These are phyloP conservation scores for Lithophane semibrunnea DNA, from an alignment of 2,888 invertebrate species.

Conservation along the genomic window DNA sequence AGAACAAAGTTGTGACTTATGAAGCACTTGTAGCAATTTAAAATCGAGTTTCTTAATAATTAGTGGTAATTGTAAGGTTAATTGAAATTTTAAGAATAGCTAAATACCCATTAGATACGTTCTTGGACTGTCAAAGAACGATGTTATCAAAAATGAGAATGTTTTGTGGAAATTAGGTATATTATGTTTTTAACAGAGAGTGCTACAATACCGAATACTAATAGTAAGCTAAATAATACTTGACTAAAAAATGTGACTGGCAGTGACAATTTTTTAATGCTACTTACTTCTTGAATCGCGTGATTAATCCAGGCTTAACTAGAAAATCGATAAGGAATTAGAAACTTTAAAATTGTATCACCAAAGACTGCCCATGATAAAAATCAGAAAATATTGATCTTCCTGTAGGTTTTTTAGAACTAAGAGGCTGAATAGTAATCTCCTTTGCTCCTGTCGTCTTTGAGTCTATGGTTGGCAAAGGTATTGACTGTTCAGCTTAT, in stretches of 20 bases:
- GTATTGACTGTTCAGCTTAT: conserved; percentile 26
- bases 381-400: conserved; percentile 69
- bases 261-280: conserved; percentile 30
- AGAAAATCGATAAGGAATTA: conserved; percentile 43
- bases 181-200: conserved; percentile 18
- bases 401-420: conserved; percentile 63
- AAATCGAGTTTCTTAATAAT: conserved; percentile 53
- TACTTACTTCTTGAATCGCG: conserved; percentile 3
- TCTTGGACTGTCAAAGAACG: conserved; percentile 27
- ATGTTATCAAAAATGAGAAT: background rate
- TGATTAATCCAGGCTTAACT: conserved; percentile 42
- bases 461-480: conserved; percentile 26
- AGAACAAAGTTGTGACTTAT: conserved; percentile 57
- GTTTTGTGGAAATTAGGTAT: conserved; percentile 10
- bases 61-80: conserved; percentile 50
- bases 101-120: conserved; percentile 14
- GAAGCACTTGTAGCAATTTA: conserved; percentile 45
- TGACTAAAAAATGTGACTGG: conserved; percentile 1
- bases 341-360: conserved; percentile 62
- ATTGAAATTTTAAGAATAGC: conserved; percentile 37
- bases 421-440: conserved; percentile 41
- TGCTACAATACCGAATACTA: conserved; percentile 44
- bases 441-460: conserved; percentile 28
- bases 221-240: conserved; percentile 22
- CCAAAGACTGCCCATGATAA: conserved; percentile 74